A percentile compares a stretch with the other conserved stretches of the same genome.
phyloP scores from a whole-genome alignment of 2,888 invertebrate genomes.

The Andrena bucephala region DNA sequence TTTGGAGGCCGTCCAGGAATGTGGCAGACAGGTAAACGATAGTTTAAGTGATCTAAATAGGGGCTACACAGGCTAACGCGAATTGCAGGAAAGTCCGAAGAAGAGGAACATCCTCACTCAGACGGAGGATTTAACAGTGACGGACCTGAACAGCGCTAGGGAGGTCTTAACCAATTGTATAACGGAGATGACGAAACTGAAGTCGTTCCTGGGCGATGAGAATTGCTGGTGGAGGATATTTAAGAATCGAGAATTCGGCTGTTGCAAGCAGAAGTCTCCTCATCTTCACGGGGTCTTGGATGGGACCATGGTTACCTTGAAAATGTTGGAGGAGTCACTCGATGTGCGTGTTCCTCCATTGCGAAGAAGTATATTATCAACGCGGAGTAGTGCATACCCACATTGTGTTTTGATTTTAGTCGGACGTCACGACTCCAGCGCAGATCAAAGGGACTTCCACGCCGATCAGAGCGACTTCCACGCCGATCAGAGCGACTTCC shows the following conservation, averaged over 20 bases:
- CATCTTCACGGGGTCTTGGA: constrained; percentile 74
- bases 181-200: constrained; percentile 62
- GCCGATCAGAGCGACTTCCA: neutral
- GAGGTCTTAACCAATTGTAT: constrained; percentile 62
- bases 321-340: constrained; percentile 52
- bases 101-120: constrained; percentile 52
- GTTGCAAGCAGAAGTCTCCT: constrained; percentile 68
- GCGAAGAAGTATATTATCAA: neutral
- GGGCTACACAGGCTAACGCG: neutral
- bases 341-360: neutral
- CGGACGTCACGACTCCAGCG: neutral
- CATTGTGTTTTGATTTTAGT: neutral
- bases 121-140: constrained; percentile 48
- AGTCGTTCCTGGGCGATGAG: constrained; percentile 69
- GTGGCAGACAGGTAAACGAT: constrained; percentile 38
- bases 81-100: neutral
- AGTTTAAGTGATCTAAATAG: neutral
- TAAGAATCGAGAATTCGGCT: constrained; percentile 51
- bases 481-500: neutral
- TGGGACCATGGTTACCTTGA: constrained; percentile 67
- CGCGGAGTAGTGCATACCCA: neutral
- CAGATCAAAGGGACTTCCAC: too few relatives aligned
- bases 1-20: constrained; percentile 48
- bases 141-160: constrained; percentile 59
- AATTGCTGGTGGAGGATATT: constrained; percentile 61